These are phyloP conservation scores for Chrysemys picta DNA, from an alignment of 2,113 vertebrate genomes.

Conservation along the genomic window DNA sequence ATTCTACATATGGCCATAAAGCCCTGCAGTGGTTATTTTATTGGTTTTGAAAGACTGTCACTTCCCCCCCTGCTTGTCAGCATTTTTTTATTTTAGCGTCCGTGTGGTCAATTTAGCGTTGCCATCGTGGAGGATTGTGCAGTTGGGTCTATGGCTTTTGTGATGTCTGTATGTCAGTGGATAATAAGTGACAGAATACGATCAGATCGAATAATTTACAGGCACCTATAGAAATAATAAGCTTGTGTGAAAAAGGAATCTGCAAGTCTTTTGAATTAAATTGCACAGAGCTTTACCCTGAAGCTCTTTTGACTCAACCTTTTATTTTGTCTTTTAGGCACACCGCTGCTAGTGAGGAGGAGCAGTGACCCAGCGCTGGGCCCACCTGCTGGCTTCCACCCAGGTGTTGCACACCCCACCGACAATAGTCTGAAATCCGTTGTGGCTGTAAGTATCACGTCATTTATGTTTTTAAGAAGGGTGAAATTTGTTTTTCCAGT, in stretches of 20 bases:
- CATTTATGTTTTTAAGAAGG: constrained; percentile 6
- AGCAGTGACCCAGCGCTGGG: constrained; percentile 92
- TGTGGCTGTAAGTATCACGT: constrained; percentile 75
- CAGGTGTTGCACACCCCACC: constrained; percentile 73
- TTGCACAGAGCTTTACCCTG: not conserved
- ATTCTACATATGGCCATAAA: not conserved
- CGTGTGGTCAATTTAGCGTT: not conserved
- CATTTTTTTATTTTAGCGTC: not conserved
- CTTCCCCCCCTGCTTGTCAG: not conserved
- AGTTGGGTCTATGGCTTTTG: not conserved
- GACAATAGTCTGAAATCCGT: constrained; percentile 76
- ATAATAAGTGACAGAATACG: not conserved
- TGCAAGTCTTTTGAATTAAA: constrained; percentile 45
- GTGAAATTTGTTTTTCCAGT: not conserved
- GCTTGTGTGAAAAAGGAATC: not conserved
- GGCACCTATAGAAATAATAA: constrained; percentile 28
- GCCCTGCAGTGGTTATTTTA: fast-evolving
- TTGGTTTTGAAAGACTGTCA: not conserved
- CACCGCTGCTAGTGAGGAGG: constrained; percentile 93
- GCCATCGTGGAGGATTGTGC: not conserved
- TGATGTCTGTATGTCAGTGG: not conserved
- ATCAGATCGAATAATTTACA: constrained; percentile 37
- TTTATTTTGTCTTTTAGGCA: constrained; percentile 80
- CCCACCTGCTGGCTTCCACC: constrained; percentile 78
- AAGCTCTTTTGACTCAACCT: constrained; percentile 32